Percentiles rank a stretch among this genome's conserved stretches.
These are phyloP conservation scores for Dascillus cervinus DNA, from an alignment of 2,888 invertebrate species.

Conservation along the genomic window DNA sequence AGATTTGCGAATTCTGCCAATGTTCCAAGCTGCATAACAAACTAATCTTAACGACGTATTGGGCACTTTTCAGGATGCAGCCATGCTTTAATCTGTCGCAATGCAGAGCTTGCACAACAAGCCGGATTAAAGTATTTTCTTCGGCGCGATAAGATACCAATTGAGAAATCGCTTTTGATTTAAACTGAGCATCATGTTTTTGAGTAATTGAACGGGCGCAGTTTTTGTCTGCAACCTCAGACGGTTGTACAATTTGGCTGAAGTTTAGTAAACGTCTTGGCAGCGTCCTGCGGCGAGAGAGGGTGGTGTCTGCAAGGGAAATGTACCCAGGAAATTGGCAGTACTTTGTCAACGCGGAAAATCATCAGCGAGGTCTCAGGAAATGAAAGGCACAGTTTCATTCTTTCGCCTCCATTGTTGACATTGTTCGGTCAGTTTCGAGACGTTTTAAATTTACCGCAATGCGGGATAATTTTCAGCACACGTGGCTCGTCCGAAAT, in stretches of 20 bases:
- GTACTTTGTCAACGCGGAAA: constrained; percentile 27
- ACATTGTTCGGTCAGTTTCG: constrained; percentile 11
- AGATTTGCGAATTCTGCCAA: no score
- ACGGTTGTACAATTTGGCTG: constrained; percentile 18
- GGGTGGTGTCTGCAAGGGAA: constrained; percentile 25
- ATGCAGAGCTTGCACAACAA: no score
- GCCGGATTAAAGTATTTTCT: no score
- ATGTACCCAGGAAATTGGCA: constrained; percentile 31
- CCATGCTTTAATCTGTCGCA: no score
- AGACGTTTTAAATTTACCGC: constrained; percentile 16
- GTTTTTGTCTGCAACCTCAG: no score
- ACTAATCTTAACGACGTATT: no score
- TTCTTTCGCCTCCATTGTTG: constrained; percentile 25
- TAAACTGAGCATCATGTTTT: no score
- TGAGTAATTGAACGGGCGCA: no score
- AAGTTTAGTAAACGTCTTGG: constrained; percentile 17
- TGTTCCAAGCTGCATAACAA: no score
- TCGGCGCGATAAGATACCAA: no score
- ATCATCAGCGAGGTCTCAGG: constrained; percentile 27
- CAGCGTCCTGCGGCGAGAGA: constrained; percentile 14
- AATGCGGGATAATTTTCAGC: constrained; percentile 20
- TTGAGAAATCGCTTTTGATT: no score
- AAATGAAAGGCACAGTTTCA: constrained; percentile 29
- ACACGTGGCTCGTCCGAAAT: constrained; percentile 14
- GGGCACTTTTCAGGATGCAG: no score